Conservation (phyloP, 2,888 invertebrate genomes). For the Ennomos erosarius region DNA sequence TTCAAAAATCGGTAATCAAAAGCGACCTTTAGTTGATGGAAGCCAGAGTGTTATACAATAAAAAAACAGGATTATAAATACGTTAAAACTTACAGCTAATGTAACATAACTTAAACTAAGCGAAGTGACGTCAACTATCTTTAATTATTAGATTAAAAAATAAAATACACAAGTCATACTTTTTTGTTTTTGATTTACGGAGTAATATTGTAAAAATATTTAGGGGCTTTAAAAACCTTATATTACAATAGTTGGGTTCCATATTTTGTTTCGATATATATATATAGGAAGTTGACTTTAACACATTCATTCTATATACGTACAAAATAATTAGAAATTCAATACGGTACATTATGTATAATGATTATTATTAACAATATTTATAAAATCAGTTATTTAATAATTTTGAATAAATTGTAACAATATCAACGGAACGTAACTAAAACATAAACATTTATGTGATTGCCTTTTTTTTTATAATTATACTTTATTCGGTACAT, state of each 20-base stretch:
- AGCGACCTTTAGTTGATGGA: conserved; percentile 19
- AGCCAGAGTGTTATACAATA: conserved; percentile 25
- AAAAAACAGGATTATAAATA: conserved; percentile 41
- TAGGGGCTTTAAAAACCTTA: background rate
- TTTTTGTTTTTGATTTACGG: no score
- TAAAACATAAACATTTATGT: conserved; percentile 9
- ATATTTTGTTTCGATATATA: no score
- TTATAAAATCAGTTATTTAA: conserved; percentile 8
- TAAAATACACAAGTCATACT: no score
- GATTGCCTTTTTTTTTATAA: conserved; percentile 5
- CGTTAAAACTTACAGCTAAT: conserved; percentile 41
- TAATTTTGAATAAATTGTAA: conserved; percentile 18
- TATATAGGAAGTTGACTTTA: conserved; percentile 10
- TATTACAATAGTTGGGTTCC: no score
- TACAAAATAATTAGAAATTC: conserved; percentile 16
- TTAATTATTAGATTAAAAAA: background rate
- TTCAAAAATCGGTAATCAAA: conserved; percentile 12
- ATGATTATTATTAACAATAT: conserved; percentile 13
- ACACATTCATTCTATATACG: conserved; percentile 2
- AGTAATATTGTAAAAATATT: background rate
- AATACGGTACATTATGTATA: background rate
- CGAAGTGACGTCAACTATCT: conserved; percentile 10
- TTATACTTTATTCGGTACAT: conserved; percentile 3
- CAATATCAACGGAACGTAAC: conserved; percentile 15
- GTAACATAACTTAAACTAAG: conserved; percentile 31